Conservation (phyloP, 2,888 invertebrate genomes). For the Ormyrus pomaceus region DNA sequence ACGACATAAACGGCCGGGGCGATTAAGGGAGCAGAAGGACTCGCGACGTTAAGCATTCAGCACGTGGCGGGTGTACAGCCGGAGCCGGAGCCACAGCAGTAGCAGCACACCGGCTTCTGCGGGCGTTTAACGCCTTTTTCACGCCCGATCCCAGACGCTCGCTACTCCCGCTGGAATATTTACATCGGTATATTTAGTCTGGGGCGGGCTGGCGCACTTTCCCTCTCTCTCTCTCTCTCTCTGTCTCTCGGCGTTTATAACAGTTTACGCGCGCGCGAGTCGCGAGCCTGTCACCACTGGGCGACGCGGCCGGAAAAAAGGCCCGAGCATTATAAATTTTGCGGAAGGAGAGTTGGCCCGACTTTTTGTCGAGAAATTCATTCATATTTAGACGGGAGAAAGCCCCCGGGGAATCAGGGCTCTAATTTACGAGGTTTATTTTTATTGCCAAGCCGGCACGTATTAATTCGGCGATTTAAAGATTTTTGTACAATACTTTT, state of each 20-base stretch:
- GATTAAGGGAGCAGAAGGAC: too few species aligned
- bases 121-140: conserved; percentile 63
- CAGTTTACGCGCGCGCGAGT: conserved; percentile 61
- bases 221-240: too few species aligned
- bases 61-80: too few species aligned
- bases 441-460: conserved; percentile 5
- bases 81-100: too few species aligned
- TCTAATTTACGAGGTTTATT: conserved; percentile 44
- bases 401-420: conserved; percentile 12
- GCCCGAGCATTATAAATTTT: conserved; percentile 48
- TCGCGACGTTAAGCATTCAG: conserved; percentile 1
- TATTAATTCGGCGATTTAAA: background rate
- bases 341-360: conserved; percentile 24
- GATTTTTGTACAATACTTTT: conserved; percentile 14
- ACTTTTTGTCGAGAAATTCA: conserved; percentile 37
- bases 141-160: conserved; percentile 56
- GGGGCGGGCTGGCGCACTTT: conserved; percentile 61
- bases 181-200: conserved; percentile 72
- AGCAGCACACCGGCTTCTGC: conserved; percentile 47
- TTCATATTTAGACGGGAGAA: conserved; percentile 40
- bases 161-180: conserved; percentile 62
- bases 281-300: conserved; percentile 48
- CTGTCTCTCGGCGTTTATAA: conserved; percentile 62
- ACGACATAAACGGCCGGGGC: too few species aligned
- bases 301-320: conserved; percentile 37